Base-by-base conservation (phyloP, 2,888 invertebrate genomes). In the Cenopis cana region DNA sequence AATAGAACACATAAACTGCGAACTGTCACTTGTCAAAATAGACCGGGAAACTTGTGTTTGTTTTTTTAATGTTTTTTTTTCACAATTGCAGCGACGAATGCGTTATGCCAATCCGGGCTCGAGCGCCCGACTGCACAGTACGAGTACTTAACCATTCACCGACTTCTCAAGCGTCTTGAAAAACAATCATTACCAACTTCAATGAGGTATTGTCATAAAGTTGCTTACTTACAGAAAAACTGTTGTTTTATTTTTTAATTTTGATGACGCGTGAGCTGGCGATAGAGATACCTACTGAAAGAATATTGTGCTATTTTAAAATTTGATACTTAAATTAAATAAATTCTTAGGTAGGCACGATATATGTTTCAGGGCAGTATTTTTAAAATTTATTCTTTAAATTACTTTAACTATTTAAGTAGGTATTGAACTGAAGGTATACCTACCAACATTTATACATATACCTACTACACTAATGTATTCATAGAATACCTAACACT, bases 101-200 rank as follows among this genome's bases (percentile, higher is more conserved):
- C 82, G 81, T 82, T 71, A 67, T 69, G 73, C 71, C 80, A 73
- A 79, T 75, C 75, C 83, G 83, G 82, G 81, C 83, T 75, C 73
- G 70, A 38, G 5, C 46, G 80, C 81, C 82, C 83, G 82, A 84
- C 83, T 83, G 82, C 77, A 59, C 38, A 14, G 70, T 70, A n/a
- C n/a, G n/a, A n/a, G n/a, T n/a, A n/a, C n/a, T n/a, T n/a, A 56
- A 72, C 72, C 77, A 72, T 61, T 76, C 76, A 76, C 75, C 74
- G 70, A 73, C 59, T 73, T 60, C 46, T 46, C 73, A 24, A 46
- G 29, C 17, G n/a, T n/a, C n/a, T 50, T 33, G 14, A 33, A 14
- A 33, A 12, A 20, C 38, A 46, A 41, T 54, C 65, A 54, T 65
- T 50, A 60, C 29, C 24, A 29, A 14, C 60, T 29, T 52, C 52